These are phyloP conservation scores for Eilema sororculum DNA, from an alignment of 2,888 invertebrate species.

Conservation along the genomic window DNA sequence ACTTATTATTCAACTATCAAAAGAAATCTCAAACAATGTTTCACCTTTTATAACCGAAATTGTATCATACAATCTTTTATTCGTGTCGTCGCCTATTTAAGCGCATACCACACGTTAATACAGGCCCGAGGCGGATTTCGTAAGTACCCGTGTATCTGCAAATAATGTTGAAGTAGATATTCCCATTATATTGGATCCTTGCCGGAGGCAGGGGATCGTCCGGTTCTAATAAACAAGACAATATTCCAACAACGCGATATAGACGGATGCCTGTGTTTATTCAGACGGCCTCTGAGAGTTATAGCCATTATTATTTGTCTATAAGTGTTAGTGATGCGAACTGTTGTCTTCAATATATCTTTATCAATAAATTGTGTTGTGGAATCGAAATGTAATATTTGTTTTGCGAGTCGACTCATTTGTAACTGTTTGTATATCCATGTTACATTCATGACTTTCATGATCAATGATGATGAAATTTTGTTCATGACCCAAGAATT, in stretches of 20 bases:
- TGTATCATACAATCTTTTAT: conserved; percentile 55
- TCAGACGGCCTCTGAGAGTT: conserved; percentile 57
- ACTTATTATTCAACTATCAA: conserved; percentile 52
- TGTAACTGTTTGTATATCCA: not conserved
- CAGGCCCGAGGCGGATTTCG: conserved; percentile 73
- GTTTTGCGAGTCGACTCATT: not conserved
- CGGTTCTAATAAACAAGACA: conserved; percentile 84
- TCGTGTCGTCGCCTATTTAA: conserved; percentile 75
- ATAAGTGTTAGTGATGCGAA: conserved; percentile 57
- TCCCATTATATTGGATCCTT: conserved; percentile 86
- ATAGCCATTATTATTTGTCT: conserved; percentile 58
- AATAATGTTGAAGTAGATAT: conserved; percentile 83
- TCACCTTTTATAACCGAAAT: conserved; percentile 53
- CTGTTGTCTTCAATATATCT: conserved; percentile 52
- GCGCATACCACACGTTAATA: conserved; percentile 73
- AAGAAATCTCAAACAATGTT: conserved; percentile 49
- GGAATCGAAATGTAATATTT: conserved; percentile 1
- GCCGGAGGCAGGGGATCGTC: conserved; percentile 78
- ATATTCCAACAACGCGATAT: conserved; percentile 69
- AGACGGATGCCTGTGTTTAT: conserved; percentile 70
- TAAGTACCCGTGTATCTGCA: conserved; percentile 82
- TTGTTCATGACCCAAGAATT: not conserved
- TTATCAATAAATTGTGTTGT: conserved; percentile 38
- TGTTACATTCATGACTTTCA: not conserved
- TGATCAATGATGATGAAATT: not conserved